These are phyloP conservation scores for Dysmachus trigonus DNA, from an alignment of 2,888 invertebrate species.

Conservation along the genomic window DNA sequence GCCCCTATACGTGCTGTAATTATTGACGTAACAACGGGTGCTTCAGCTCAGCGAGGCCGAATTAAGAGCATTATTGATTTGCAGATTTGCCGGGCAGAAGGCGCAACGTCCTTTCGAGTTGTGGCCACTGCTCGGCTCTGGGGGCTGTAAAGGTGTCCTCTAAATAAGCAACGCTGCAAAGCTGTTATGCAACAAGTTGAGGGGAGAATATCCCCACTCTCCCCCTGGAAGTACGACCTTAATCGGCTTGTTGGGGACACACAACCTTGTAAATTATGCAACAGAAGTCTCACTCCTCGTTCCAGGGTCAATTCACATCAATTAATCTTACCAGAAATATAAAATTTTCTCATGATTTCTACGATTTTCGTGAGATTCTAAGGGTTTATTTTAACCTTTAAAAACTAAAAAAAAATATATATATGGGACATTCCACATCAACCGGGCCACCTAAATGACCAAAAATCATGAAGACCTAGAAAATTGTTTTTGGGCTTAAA, in stretches of 20 bases:
- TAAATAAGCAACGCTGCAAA: not conserved
- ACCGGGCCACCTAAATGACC: no score
- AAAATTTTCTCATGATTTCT: no score
- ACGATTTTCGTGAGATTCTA: no score
- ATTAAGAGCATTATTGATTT: constrained; percentile 4
- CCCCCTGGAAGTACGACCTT: not conserved
- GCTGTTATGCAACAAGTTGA: constrained; percentile 8
- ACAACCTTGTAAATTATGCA: not conserved
- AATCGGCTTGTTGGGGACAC: not conserved
- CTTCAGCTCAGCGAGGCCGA: not conserved
- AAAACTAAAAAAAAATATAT: no score
- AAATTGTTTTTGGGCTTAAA: no score
- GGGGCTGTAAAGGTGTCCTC: not conserved
- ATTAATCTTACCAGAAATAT: no score
- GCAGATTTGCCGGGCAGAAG: not conserved
- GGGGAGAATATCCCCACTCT: not conserved
- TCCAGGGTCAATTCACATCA: no score
- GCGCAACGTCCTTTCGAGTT: not conserved
- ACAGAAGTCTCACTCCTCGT: not conserved
- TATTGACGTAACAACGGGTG: not conserved
- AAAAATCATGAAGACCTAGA: no score
- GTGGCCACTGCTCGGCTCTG: not conserved
- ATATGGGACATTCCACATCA: no score
- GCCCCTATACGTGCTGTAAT: not conserved
- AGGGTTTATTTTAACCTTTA: no score